phyloP scores from a whole-genome alignment of 2,797 vertebrate genomes.

The Scleropages formosus region DNA sequence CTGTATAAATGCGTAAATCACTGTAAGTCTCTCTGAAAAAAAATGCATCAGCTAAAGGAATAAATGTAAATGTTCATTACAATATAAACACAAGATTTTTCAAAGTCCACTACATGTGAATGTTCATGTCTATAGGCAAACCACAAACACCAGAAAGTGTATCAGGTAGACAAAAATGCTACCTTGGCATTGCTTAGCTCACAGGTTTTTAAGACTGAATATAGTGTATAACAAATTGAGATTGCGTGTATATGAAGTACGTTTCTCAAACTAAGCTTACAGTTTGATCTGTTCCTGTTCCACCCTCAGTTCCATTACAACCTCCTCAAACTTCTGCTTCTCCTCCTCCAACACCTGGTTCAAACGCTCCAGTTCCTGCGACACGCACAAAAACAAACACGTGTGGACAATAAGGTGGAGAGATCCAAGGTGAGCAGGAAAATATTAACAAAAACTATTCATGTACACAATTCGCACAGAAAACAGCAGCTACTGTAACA shows the following conservation, averaged over 20 bases:
- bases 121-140: too few relatives aligned
- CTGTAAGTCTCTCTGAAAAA: too few relatives aligned
- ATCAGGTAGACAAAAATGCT: too few relatives aligned
- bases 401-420: neutral
- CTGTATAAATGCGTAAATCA: too few relatives aligned
- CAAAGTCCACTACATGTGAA: neutral
- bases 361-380: constrained; percentile 86
- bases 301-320: constrained; percentile 83
- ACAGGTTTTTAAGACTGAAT: too few relatives aligned
- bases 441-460: neutral
- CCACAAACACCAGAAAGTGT: too few relatives aligned
- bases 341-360: constrained; percentile 91
- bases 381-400: neutral
- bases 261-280: constrained; percentile 57
- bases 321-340: constrained; percentile 91
- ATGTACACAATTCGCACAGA: neutral
- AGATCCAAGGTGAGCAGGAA: neutral
- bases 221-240: too few relatives aligned
- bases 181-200: too few relatives aligned
- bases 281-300: constrained; percentile 92
- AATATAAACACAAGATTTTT: too few relatives aligned
- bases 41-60: too few relatives aligned
- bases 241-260: too few relatives aligned
- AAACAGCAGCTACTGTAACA: neutral
- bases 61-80: too few relatives aligned